Evolutionary conservation across 2,888 invertebrate genomes (phyloP), one percentile per base, ranked within the genome.

Genomic region (Cyrtodaria siliqua): DNA sequence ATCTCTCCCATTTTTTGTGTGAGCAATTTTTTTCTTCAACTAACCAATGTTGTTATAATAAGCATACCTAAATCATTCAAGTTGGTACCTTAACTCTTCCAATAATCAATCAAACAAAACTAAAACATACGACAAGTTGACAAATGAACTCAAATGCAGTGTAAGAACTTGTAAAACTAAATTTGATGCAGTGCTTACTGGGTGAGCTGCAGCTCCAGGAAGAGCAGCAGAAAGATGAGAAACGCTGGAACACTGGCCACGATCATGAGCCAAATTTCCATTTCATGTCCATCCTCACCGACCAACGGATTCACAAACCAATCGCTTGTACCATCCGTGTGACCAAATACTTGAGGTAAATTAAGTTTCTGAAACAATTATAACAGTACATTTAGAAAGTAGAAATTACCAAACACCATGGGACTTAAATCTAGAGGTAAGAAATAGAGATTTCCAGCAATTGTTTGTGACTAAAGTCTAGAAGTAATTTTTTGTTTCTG

Each of bases 141-240:
- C n/a, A n/a, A n/a, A n/a, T n/a, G n/a, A n/a, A n/a, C n/a, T n/a
- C n/a, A n/a, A n/a, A n/a, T n/a, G n/a, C n/a, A n/a, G n/a, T n/a
- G n/a, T n/a, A n/a, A n/a, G n/a, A n/a, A n/a, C n/a, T n/a, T n/a
- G n/a, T n/a, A n/a, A n/a, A n/a, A n/a, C n/a, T n/a, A n/a, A n/a
- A n/a, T n/a, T n/a, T n/a, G n/a, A n/a, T n/a, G n/a, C n/a, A n/a
- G 29, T 16, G 95, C 96, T 95, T 94, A 97, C 96, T 98, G 97
- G 68, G 98, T 97, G 90, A 99, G 99, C 92, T 99, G 98, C 0
- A 97, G 97, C 93, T 99, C 99, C 96, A 99, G 97, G 93, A 98
- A 99, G 66, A 99, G 95, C 68, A 99, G 95, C 91, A 99, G 98
- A 93, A 98, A 99, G 76, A 99, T 96, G 79, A 99, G 95, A 85